phyloP scores from a whole-genome alignment of 2,113 vertebrate genomes.

The Muscicapa adusta region DNA sequence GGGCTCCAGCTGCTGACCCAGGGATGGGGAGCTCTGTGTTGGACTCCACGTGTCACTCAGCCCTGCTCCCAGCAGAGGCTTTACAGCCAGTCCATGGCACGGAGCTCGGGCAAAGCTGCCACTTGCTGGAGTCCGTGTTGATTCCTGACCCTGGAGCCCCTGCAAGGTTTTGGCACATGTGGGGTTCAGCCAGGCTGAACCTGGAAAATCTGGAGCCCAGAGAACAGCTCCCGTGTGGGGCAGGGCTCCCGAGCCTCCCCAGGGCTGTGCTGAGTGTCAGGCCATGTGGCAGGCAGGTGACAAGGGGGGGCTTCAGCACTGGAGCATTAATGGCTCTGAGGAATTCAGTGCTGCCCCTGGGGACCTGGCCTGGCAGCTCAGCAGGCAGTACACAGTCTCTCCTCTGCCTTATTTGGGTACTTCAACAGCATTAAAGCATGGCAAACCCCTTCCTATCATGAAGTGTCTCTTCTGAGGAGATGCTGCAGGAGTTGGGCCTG shows the following conservation, averaged over 20 bases:
- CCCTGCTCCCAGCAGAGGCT: background rate
- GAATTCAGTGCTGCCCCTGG: background rate
- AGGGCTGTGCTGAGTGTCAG: background rate
- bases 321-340: background rate
- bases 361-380: background rate
- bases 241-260: background rate
- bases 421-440: background rate
- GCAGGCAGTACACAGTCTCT: background rate
- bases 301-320: background rate
- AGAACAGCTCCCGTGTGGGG: background rate
- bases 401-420: background rate
- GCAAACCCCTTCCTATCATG: background rate
- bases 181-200: background rate
- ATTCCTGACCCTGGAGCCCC: background rate
- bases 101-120: background rate
- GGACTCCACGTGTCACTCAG: background rate
- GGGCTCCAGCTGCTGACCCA: background rate
- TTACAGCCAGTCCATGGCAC: background rate
- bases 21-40: background rate
- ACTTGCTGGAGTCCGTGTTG: background rate
- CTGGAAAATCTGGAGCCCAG: background rate
- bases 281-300: conserved; percentile 43
- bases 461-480: background rate
- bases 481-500: background rate
- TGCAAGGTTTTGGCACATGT: background rate